phyloP scores from a whole-genome alignment of 2,888 invertebrate species.

The Drosophila quinaria region DNA sequence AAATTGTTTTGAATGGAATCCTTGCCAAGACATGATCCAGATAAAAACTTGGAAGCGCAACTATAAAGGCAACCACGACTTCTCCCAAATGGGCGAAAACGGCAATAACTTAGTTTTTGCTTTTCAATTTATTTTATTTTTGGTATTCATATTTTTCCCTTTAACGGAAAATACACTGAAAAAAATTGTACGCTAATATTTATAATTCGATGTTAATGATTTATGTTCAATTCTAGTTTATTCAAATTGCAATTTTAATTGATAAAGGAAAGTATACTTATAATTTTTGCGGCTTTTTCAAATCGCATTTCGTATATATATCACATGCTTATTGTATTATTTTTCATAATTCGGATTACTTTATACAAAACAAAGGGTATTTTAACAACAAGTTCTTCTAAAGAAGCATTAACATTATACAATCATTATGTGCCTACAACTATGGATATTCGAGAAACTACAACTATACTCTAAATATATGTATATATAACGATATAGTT shows the following conservation, averaged over 20 bases:
- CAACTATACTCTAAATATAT: constrained; percentile 54
- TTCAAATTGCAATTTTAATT: constrained; percentile 49
- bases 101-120: too few species aligned
- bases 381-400: constrained; percentile 75
- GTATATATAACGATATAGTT: constrained; percentile 55
- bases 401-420: constrained; percentile 77
- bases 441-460: constrained; percentile 58
- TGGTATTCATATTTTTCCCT: too few species aligned
- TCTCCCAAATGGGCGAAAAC: too few species aligned
- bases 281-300: constrained; percentile 60
- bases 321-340: constrained; percentile 75
- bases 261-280: constrained; percentile 27
- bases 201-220: background rate
- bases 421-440: constrained; percentile 57
- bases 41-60: too few species aligned
- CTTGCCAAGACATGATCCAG: too few species aligned
- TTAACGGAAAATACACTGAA: background rate
- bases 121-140: too few species aligned
- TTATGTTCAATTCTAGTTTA: constrained; percentile 11
- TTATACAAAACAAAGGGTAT: constrained; percentile 53
- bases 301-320: constrained; percentile 74
- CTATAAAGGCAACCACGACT: too few species aligned
- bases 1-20: too few species aligned
- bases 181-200: background rate
- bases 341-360: constrained; percentile 59